phyloP scores from a whole-genome alignment of 2,888 invertebrate genomes.

The Anorthoa munda region DNA sequence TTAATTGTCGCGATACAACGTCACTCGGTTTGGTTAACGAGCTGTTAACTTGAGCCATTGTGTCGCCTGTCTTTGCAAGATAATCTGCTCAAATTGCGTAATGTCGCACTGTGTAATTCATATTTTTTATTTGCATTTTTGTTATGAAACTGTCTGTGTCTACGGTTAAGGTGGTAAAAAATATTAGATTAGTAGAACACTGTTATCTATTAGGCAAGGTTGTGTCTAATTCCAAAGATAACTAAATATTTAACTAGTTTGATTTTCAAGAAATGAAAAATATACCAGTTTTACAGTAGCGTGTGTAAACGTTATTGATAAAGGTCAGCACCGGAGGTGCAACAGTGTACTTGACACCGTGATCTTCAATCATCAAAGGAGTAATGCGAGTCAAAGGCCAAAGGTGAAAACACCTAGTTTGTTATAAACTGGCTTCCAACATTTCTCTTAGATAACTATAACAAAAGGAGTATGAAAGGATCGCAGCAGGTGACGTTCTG shows the following conservation, averaged over 20 bases:
- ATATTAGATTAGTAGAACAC: constrained; percentile 23
- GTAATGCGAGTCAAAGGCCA: constrained; percentile 12
- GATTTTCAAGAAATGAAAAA: constrained; percentile 5
- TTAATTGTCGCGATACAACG: constrained; percentile 83
- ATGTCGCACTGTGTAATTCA: constrained; percentile 36
- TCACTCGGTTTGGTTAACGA: constrained; percentile 81
- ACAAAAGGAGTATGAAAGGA: too few species aligned
- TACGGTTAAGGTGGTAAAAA: constrained; percentile 30
- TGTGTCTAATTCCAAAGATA: constrained; percentile 32
- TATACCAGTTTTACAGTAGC: background rate
- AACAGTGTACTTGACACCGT: constrained; percentile 17
- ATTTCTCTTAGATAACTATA: background rate
- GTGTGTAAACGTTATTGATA: background rate
- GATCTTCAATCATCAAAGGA: constrained; percentile 7
- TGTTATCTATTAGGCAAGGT: constrained; percentile 50
- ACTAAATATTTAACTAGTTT: background rate
- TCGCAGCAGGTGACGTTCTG: too few species aligned
- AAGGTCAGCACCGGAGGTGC: constrained; percentile 5
- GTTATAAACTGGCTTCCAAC: background rate
- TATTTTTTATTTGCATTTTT: constrained; percentile 26
- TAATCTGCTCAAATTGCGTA: constrained; percentile 61
- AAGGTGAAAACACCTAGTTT: constrained; percentile 5
- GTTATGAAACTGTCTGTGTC: constrained; percentile 19
- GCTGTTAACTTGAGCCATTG: constrained; percentile 84
- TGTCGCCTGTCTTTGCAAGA: constrained; percentile 66